Conservation (phyloP, 2,113 vertebrate genomes). For the Cheirogaleus medius region DNA sequence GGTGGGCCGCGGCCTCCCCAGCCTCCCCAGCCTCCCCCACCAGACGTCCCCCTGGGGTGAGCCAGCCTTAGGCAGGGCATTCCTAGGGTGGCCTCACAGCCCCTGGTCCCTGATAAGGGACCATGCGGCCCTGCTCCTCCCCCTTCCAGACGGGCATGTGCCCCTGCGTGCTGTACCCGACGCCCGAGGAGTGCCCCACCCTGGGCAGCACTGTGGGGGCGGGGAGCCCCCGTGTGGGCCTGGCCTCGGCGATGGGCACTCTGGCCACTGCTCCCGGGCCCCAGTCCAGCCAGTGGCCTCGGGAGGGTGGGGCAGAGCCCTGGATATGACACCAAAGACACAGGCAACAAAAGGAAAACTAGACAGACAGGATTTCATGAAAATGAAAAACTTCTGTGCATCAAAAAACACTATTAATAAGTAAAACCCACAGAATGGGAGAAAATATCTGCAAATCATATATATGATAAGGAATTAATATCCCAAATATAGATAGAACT, state of each 20-base stretch:
- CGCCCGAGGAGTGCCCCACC: background rate
- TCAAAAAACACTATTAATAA: background rate
- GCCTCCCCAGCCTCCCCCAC: fast-evolving
- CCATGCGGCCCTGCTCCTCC: fast-evolving
- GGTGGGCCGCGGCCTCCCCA: background rate
- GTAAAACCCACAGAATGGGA: background rate
- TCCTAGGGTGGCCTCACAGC: background rate
- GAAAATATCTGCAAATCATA: background rate
- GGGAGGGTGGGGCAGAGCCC: background rate
- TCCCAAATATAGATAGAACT: background rate
- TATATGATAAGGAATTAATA: background rate
- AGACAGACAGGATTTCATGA: background rate
- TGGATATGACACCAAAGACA: background rate
- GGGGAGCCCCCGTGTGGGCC: background rate
- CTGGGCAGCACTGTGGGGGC: background rate
- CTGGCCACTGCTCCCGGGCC: background rate
- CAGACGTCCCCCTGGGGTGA: background rate
- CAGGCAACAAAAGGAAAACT: background rate
- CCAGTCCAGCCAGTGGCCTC: no score
- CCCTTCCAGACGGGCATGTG: fast-evolving
- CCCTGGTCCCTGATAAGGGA: background rate
- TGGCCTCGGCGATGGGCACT: background rate
- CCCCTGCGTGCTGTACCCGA: fast-evolving
- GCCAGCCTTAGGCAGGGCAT: background rate
- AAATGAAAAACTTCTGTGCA: background rate